phyloP scores from a whole-genome alignment of 2,888 invertebrate species.

The Ephialtes manifestator region DNA sequence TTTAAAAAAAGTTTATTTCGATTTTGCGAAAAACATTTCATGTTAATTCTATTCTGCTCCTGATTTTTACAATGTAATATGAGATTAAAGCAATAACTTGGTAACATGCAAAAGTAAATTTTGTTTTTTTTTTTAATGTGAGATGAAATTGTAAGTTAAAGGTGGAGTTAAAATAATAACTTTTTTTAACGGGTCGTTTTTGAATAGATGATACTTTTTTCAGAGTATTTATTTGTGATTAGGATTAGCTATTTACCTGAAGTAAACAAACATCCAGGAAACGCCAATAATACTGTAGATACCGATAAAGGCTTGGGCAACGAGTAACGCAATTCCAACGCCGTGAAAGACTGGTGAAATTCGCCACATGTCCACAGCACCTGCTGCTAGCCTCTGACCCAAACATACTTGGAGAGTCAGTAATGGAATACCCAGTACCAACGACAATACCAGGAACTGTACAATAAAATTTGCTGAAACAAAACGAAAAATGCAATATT shows the following conservation, averaged over 20 bases:
- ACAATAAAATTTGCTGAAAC: conserved; percentile 93
- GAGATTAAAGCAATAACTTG: too few species aligned
- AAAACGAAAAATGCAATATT: conserved; percentile 51
- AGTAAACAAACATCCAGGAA: conserved; percentile 97
- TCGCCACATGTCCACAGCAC: conserved; percentile 97
- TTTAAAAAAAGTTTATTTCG: background rate
- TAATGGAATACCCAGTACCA: conserved; percentile 94
- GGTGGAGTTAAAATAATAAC: too few species aligned
- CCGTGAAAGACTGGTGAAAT: conserved; percentile 97
- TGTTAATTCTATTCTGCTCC: too few species aligned
- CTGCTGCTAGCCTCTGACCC: conserved; percentile 94
- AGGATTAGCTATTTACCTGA: conserved; percentile 84
- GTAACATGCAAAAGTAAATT: too few species aligned
- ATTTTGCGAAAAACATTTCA: background rate
- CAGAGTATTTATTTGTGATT: background rate
- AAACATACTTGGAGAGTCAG: conserved; percentile 94
- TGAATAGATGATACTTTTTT: too few species aligned
- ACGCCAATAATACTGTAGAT: conserved; percentile 95
- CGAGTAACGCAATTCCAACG: conserved; percentile 93
- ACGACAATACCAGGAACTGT: conserved; percentile 94
- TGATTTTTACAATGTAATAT: too few species aligned
- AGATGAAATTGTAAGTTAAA: too few species aligned
- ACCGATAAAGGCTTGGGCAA: conserved; percentile 93
- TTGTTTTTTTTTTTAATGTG: too few species aligned
- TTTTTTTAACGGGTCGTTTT: too few species aligned